A percentile compares a stretch with the other conserved stretches of the same genome.
Conservation (phyloP, 1,140 invertebrate species). For the Micrasema longulum region DNA sequence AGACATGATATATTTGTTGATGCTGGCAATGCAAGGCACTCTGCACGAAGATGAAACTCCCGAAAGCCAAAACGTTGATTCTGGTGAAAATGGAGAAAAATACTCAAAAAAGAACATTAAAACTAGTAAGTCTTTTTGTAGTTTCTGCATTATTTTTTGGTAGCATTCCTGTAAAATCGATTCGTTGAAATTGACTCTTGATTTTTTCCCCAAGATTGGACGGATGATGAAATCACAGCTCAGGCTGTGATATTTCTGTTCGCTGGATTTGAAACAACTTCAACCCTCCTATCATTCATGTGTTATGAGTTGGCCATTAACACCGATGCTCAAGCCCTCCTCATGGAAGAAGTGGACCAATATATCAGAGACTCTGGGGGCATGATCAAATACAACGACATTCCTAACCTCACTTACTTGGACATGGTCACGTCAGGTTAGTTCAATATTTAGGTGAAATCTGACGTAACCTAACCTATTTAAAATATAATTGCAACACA, state of each 20-base stretch:
- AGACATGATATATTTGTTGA: conserved; percentile 44
- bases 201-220: conserved; percentile 31
- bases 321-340: conserved; percentile 63
- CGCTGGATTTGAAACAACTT: conserved; percentile 70
- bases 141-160: no score
- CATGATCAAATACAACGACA: conserved; percentile 57
- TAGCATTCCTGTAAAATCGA: no score
- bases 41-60: conserved; percentile 47
- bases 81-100: no score
- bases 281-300: conserved; percentile 60
- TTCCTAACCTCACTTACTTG: conserved; percentile 59
- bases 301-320: conserved; percentile 63
- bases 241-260: conserved; percentile 61
- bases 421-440: conserved; percentile 62
- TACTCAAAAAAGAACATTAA: no score
- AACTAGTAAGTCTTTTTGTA: no score
- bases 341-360: conserved; percentile 63
- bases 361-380: conserved; percentile 55
- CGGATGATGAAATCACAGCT: conserved; percentile 53
- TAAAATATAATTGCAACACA: background rate
- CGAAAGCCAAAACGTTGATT: no score
- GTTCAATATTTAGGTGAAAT: background rate
- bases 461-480: background rate
- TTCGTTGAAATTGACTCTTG: no score
- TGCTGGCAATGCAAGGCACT: conserved; percentile 37